A percentile compares a stretch with the other conserved stretches of the same genome.
These are phyloP conservation scores for Hypanus sabinus DNA, from an alignment of 2,113 vertebrate species.

Conservation along the genomic window DNA sequence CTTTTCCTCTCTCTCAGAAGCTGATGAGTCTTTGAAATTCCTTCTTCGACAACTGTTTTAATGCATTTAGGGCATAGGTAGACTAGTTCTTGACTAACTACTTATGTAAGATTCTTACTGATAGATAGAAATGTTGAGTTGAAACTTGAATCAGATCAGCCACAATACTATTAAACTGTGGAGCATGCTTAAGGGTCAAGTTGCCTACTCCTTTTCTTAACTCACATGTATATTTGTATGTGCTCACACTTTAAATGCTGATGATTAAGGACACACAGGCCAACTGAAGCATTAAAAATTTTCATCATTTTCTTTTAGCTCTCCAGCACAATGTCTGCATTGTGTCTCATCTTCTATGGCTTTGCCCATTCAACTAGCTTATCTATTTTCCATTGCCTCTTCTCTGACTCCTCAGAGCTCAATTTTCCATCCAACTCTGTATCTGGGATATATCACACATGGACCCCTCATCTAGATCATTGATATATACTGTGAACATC, in stretches of 20 bases:
- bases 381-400: no score
- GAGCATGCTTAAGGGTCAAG: neutral
- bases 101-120: neutral
- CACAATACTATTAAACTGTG: neutral
- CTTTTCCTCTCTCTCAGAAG: neutral
- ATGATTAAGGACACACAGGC: no score
- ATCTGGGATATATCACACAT: neutral
- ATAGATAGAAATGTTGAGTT: neutral
- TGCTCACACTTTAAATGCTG: no score
- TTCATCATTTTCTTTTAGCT: no score
- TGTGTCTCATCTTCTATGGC: no score
- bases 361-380: no score
- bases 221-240: neutral
- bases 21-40: neutral
- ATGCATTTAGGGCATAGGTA: neutral
- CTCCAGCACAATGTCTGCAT: no score
- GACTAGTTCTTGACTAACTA: neutral
- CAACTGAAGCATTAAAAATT: no score
- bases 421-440: no score
- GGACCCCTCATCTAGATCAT: no score
- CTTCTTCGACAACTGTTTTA: neutral
- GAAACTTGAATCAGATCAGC: neutral
- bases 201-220: neutral
- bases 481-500: no score
- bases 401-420: no score